Evolutionary conservation across 2,888 invertebrate species (phyloP).

Genomic region (Hermaeophaga mercurialis): DNA sequence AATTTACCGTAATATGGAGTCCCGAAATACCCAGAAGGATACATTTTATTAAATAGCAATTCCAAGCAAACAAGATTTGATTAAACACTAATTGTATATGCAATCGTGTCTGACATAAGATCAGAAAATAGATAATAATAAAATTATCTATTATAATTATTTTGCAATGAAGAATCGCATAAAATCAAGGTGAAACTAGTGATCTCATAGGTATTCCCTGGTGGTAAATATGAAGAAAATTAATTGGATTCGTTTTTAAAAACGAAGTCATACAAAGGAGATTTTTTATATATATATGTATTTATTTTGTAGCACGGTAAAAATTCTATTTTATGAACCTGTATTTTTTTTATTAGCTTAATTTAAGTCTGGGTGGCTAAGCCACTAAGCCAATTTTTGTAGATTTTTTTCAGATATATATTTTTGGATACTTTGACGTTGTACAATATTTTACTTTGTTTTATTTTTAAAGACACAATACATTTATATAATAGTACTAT

Average conservation of each 20-base stretch:
- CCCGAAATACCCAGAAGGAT: background rate
- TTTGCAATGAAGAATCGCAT: slow-evolving; percentile 14
- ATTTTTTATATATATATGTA: too few relatives aligned
- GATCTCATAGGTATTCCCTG: slow-evolving; percentile 32
- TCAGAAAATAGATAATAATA: slow-evolving; percentile 10
- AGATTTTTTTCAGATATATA: too few relatives aligned
- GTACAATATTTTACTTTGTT: too few relatives aligned
- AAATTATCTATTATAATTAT: slow-evolving; percentile 11
- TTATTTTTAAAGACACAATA: too few relatives aligned
- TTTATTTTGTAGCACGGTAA: too few relatives aligned
- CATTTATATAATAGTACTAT: too few relatives aligned
- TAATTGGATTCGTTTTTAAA: slow-evolving; percentile 12
- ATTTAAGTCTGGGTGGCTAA: too few relatives aligned
- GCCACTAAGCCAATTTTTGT: too few relatives aligned
- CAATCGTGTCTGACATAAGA: slow-evolving; percentile 1
- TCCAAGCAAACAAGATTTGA: background rate
- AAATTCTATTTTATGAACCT: too few relatives aligned
- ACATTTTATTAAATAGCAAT: background rate
- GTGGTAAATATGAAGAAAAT: slow-evolving; percentile 11
- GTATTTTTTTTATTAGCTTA: too few relatives aligned
- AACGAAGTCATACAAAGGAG: too few relatives aligned
- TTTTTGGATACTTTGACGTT: too few relatives aligned
- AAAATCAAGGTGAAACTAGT: slow-evolving; percentile 26
- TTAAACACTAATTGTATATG: background rate
- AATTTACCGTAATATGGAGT: background rate